phyloP scores from a whole-genome alignment of 1,140 invertebrate genomes.

The Papilio dardanus region DNA sequence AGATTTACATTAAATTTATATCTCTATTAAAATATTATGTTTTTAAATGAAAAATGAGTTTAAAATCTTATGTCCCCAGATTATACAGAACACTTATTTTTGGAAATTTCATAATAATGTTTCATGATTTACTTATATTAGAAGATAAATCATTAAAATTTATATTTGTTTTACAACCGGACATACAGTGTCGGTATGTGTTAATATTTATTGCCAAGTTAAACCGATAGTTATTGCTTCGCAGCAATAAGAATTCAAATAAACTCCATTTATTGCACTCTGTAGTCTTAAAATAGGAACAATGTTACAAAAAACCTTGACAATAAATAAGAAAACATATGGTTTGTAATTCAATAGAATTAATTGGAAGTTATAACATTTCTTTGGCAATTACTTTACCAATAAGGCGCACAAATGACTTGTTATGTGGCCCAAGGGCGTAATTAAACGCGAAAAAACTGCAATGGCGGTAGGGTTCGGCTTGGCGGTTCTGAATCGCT shows the following conservation, averaged over 20 bases:
- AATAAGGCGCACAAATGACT: conserved; percentile 37
- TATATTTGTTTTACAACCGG: conserved; percentile 30
- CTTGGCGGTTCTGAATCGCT: background rate
- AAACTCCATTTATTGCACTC: background rate
- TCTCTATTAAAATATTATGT: background rate
- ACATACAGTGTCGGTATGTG: background rate
- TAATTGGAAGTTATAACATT: conserved; percentile 33
- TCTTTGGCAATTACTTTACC: conserved; percentile 31
- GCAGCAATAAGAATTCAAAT: conserved; percentile 9
- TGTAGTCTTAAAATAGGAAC: background rate
- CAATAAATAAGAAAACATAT: conserved; percentile 19
- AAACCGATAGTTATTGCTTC: conserved; percentile 29
- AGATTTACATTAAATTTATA: background rate
- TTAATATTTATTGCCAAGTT: conserved; percentile 35
- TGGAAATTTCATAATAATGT: background rate
- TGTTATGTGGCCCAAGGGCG: conserved; percentile 36
- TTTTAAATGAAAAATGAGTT: background rate
- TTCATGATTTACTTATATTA: conserved; percentile 1
- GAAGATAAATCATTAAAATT: conserved; percentile 2
- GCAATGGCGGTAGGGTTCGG: conserved; percentile 1
- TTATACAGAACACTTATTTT: background rate
- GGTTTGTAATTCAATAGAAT: conserved; percentile 13
- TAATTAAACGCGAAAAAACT: conserved; percentile 35
- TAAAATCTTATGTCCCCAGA: background rate
- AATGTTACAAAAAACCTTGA: background rate